Base-by-base conservation (phyloP, 2,888 invertebrate genomes). In the Coelinius sp. region DNA sequence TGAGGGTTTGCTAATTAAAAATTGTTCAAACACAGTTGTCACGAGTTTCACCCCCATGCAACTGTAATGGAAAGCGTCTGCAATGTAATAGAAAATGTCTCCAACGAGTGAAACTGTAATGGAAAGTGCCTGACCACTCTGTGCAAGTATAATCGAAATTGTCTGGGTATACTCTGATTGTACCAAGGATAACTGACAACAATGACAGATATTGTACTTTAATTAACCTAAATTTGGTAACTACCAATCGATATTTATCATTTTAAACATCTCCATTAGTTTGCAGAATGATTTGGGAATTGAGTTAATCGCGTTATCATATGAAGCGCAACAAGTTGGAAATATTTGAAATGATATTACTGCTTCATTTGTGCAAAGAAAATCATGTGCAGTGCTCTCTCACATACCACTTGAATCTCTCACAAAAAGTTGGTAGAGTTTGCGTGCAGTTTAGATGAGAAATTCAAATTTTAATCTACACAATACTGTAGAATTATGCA, bases 61-160 rank as follows among this genome's bases (percentile, higher is more conserved):
- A 72, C 68, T 56, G 64, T 68, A 68, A 72, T 72, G 68, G 68
- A 72, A 72, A 72, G 72, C 68, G 71, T 68, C 53, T 68, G 52
- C 68, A 72, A 72, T 64, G 71, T 72, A 72, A 72, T 72, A 68
- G 68, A 72, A 72, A 72, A 72, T 72, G 68, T 72, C 68, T 52
- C 31, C 41, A 63, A 31, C 41, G 44, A 25, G 41, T 68, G 68
- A 64, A 72, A 68, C 63, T 72, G 64, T 64, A 72, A 72, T 72
- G 44, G 68, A 72, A 72, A 72, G 63, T 41, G 71, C 41, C 71
- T 72, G 71, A 68, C 68, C 68, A 27, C 62, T 25, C 62, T 10
- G 41, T 59, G 62, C 49, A 67, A 71, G 49, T 27, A 67, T 68
- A 71, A 71, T 71, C 71, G 71, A 67, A 71, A 71, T 67, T 68